Evolutionary conservation across 2,113 vertebrate genomes (phyloP).

Genomic region (Polypterus senegalus): DNA sequence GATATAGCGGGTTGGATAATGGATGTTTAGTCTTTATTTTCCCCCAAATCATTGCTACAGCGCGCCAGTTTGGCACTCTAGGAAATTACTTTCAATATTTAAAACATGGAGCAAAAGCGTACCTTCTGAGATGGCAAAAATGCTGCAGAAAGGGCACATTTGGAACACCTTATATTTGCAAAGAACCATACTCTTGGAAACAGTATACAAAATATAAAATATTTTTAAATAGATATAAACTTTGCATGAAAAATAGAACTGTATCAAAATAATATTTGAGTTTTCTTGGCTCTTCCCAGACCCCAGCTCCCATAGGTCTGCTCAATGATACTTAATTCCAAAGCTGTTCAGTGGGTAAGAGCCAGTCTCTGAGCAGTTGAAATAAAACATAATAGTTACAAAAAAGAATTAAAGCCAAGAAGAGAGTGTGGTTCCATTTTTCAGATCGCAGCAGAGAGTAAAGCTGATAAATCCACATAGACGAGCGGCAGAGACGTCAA

Average conservation of each 20-base stretch:
- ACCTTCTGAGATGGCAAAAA: neutral
- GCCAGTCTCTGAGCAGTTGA: constrained; percentile 87
- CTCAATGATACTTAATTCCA: constrained; percentile 81
- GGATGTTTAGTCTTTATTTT: neutral
- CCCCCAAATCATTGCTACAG: constrained; percentile 1
- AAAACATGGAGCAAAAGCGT: neutral
- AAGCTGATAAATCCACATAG: constrained; percentile 62
- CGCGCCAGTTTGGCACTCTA: neutral
- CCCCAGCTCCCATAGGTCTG: constrained; percentile 13
- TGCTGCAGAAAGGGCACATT: neutral
- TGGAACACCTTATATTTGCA: neutral
- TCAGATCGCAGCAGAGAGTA: constrained; percentile 91
- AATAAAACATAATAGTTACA: constrained; percentile 98
- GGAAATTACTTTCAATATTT: neutral
- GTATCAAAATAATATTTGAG: constrained; percentile 90
- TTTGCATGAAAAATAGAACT: constrained; percentile 96
- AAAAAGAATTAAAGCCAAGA: constrained; percentile 93
- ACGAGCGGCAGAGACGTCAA: too few relatives aligned
- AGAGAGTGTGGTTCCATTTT: constrained; percentile 97
- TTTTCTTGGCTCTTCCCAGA: constrained; percentile 47
- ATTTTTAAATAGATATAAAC: constrained; percentile 99
- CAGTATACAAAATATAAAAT: constrained; percentile 99
- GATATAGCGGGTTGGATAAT: too few relatives aligned
- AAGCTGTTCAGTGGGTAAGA: constrained; percentile 70
- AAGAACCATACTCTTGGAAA: constrained; percentile 35